Conservation (phyloP, 1,140 invertebrate genomes). For the Drosophila murphyi region DNA sequence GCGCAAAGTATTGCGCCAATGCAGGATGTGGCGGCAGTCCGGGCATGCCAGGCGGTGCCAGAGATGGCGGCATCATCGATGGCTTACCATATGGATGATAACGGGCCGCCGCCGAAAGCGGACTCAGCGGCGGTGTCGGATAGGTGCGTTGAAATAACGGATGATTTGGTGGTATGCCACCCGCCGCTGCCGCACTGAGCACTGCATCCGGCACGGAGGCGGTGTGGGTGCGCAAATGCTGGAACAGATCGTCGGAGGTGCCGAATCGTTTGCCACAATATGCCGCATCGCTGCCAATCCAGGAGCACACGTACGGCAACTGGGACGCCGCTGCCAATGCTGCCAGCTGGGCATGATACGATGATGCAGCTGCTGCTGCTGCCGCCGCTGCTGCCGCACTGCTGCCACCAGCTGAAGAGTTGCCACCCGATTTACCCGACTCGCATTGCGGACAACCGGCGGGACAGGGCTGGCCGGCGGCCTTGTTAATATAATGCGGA, state of each 20-base stretch:
- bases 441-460: conserved; percentile 96
- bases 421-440: conserved; percentile 16
- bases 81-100: conserved; percentile 95
- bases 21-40: conserved; percentile 88
- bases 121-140: conserved; percentile 93
- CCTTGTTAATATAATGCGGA: conserved; percentile 89
- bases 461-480: conserved; percentile 88
- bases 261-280: conserved; percentile 96
- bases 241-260: conserved; percentile 94
- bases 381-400: conserved; percentile 69
- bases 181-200: conserved; percentile 85
- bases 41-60: conserved; percentile 85
- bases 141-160: conserved; percentile 91
- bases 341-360: conserved; percentile 90
- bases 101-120: conserved; percentile 90
- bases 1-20: conserved; percentile 91
- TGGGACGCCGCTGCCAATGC: conserved; percentile 90
- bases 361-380: conserved; percentile 86
- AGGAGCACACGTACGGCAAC: conserved; percentile 94
- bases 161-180: conserved; percentile 86
- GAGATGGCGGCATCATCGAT: conserved; percentile 85
- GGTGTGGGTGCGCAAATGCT: conserved; percentile 95
- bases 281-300: conserved; percentile 94
- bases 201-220: conserved; percentile 86
- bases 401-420: conserved; percentile 24